Percentiles rank a stretch among this genome's conserved stretches.
phyloP scores from a whole-genome alignment of 2,113 vertebrate genomes.

The Herpetotheres cachinnans region DNA sequence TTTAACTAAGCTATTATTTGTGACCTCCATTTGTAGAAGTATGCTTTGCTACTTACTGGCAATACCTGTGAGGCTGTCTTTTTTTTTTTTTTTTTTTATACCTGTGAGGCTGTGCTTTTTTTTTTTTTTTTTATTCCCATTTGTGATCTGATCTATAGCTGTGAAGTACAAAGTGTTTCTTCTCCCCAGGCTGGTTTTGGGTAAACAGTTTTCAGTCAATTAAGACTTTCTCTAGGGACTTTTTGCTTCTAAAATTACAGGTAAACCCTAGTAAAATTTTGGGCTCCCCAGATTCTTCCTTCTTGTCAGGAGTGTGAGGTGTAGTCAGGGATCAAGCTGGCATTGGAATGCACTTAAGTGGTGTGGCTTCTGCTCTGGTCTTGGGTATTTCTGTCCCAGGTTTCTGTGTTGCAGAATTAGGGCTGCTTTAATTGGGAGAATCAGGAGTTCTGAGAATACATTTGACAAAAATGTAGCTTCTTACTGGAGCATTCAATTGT shows the following conservation, averaged over 20 bases:
- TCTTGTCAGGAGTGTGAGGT: background rate
- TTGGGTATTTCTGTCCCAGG: background rate
- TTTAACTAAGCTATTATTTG: background rate
- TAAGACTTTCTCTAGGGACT: background rate
- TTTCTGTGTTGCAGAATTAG: background rate
- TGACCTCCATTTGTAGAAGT: background rate
- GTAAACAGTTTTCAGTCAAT: background rate
- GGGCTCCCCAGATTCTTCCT: background rate
- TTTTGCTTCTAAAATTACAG: background rate
- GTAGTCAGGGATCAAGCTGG: background rate
- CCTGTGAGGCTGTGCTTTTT: background rate
- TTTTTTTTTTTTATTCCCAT: background rate
- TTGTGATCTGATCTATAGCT: background rate
- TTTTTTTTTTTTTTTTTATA: background rate
- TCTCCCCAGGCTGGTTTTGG: background rate
- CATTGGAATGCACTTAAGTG: background rate
- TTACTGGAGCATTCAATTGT: background rate
- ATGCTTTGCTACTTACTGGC: background rate
- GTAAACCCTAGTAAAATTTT: background rate
- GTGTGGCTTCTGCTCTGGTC: background rate
- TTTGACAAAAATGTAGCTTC: background rate
- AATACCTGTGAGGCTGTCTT: background rate
- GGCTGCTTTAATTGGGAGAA: background rate
- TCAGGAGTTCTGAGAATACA: background rate
- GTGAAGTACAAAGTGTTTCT: background rate